Evolutionary conservation across 2,888 invertebrate genomes (phyloP).

Genomic region (Rhamnusium bicolor): DNA sequence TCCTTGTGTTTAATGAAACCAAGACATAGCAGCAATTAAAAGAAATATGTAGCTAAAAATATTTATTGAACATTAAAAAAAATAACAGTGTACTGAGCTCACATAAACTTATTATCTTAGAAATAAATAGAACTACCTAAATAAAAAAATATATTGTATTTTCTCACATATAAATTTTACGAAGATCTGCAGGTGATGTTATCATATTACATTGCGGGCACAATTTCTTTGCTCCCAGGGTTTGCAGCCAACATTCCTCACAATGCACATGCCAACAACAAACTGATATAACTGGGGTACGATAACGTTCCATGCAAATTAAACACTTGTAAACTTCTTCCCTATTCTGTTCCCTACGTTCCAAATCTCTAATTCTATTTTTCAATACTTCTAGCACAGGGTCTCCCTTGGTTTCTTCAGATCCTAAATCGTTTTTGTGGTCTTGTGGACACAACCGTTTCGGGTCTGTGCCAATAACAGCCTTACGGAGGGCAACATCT

Average conservation of each 20-base stretch:
- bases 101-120: conserved; percentile 17
- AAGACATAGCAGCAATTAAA: no score
- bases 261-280: conserved; percentile 99
- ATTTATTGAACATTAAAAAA: conserved; percentile 33
- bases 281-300: conserved; percentile 91
- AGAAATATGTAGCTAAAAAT: conserved; percentile 40
- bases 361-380: conserved; percentile 83
- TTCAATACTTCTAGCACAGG: conserved; percentile 83
- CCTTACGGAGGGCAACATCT: conserved; percentile 73
- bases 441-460: conserved; percentile 48
- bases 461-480: conserved; percentile 67
- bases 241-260: conserved; percentile 85
- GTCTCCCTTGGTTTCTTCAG: conserved; percentile 60
- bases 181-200: conserved; percentile 88
- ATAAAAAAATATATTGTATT: conserved; percentile 28
- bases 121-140: conserved; percentile 25
- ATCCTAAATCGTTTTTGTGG: conserved; percentile 31
- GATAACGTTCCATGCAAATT: conserved; percentile 90
- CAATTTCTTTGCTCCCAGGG: conserved; percentile 88
- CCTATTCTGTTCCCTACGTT: conserved; percentile 74
- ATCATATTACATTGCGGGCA: conserved; percentile 96
- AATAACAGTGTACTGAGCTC: not conserved
- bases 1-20: no score
- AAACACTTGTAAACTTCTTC: conserved; percentile 85
- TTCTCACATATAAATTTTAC: conserved; percentile 88